These are phyloP conservation scores for Empidonax alnorum DNA, from an alignment of 2,113 vertebrate species.

Conservation along the genomic window DNA sequence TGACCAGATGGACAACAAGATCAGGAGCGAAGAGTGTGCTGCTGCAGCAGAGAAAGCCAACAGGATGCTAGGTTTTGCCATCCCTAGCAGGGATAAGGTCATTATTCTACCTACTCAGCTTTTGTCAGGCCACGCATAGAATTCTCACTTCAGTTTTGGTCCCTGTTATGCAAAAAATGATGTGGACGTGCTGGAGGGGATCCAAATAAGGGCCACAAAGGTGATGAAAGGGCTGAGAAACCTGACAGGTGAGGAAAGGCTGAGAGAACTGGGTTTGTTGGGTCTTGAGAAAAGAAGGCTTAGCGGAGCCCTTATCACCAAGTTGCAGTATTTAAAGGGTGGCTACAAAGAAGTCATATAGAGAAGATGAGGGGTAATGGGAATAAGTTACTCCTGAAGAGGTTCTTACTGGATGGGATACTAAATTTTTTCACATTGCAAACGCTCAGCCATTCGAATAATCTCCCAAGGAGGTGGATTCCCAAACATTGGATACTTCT, in stretches of 20 bases:
- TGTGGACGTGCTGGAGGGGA: background rate
- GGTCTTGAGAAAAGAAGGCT: background rate
- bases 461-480: background rate
- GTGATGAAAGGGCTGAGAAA: background rate
- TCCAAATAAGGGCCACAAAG: background rate
- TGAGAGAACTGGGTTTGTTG: background rate
- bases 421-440: background rate
- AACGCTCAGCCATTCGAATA: background rate
- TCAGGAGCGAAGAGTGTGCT: background rate
- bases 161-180: background rate
- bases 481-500: background rate
- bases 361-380: background rate
- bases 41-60: background rate
- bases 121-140: background rate
- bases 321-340: background rate
- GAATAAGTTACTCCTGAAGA: background rate
- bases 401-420: background rate
- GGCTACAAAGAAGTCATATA: background rate
- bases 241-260: background rate
- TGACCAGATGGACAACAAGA: background rate
- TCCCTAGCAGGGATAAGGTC: background rate
- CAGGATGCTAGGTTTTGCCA: background rate
- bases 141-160: background rate
- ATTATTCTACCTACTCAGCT: background rate
- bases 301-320: background rate